A percentile compares a stretch with the other conserved stretches of the same genome.
These are phyloP conservation scores for Macrostomum lignano DNA, from an alignment of 1,140 invertebrate genomes.

Conservation along the genomic window DNA sequence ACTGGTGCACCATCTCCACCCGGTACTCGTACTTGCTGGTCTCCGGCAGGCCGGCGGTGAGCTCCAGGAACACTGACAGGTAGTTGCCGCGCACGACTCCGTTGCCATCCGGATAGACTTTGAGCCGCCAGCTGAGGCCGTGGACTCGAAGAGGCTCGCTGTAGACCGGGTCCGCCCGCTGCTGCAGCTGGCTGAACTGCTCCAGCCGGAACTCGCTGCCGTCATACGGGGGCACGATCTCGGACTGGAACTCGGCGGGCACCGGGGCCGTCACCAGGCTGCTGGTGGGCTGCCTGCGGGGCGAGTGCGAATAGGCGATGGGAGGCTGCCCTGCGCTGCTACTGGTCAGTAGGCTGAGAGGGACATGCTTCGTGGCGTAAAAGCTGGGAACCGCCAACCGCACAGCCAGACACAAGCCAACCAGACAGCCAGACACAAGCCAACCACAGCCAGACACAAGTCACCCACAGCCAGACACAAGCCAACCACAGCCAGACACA, in stretches of 20 bases:
- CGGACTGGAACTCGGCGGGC: conserved; percentile 56
- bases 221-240: conserved; percentile 66
- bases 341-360: too few relatives aligned
- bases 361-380: too few relatives aligned
- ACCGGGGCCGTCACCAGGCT: conserved; percentile 61
- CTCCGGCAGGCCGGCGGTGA: conserved; percentile 59
- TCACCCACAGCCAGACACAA: too few relatives aligned
- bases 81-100: conserved; percentile 69
- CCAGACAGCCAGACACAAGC: too few relatives aligned
- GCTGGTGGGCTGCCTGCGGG: conserved; percentile 46
- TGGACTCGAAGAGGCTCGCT: conserved; percentile 58
- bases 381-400: too few relatives aligned
- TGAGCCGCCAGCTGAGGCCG: conserved; percentile 61
- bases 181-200: conserved; percentile 50
- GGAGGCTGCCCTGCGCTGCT: too few relatives aligned
- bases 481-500: too few relatives aligned
- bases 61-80: conserved; percentile 62
- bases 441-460: too few relatives aligned
- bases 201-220: conserved; percentile 57
- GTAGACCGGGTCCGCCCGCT: conserved; percentile 64
- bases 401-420: too few relatives aligned
- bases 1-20: conserved; percentile 75
- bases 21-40: conserved; percentile 72
- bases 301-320: too few relatives aligned
- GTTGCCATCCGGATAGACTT: conserved; percentile 48